phyloP scores from a whole-genome alignment of 2,888 invertebrate genomes.

The Odontomyia ornata region DNA sequence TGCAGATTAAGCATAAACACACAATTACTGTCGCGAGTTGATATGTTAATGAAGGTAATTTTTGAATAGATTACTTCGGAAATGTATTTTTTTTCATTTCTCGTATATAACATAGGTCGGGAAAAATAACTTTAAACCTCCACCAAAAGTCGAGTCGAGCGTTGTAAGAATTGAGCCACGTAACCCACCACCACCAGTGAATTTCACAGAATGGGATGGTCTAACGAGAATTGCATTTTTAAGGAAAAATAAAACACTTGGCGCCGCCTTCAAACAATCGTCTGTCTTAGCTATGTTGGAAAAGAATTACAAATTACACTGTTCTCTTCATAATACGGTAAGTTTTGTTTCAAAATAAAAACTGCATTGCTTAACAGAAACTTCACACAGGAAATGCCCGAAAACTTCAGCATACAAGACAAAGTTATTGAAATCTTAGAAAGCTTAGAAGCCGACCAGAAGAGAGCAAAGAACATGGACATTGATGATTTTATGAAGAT shows the following conservation, averaged over 20 bases:
- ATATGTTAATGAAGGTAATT: conserved; percentile 96
- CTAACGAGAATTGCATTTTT: conserved; percentile 93
- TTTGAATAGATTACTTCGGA: no score
- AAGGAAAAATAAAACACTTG: conserved; percentile 95
- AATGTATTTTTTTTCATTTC: conserved; percentile 35
- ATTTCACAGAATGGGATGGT: conserved; percentile 99
- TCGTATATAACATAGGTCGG: no score
- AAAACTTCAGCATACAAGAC: conserved; percentile 83
- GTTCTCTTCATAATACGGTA: conserved; percentile 85
- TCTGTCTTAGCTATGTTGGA: conserved; percentile 85
- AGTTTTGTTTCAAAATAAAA: conserved; percentile 52
- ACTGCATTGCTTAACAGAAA: background rate
- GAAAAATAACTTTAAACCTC: conserved; percentile 97
- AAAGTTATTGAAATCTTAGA: conserved; percentile 80
- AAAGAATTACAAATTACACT: conserved; percentile 89
- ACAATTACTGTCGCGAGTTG: conserved; percentile 92
- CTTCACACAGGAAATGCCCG: conserved; percentile 73
- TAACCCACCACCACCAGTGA: conserved; percentile 95
- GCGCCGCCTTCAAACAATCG: conserved; percentile 87
- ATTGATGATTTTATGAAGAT: conserved; percentile 93
- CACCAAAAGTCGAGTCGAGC: conserved; percentile 98
- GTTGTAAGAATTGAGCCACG: conserved; percentile 97
- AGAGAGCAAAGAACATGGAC: conserved; percentile 92
- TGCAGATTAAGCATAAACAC: conserved; percentile 96
- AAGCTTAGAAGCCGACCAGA: conserved; percentile 74